These are phyloP conservation scores for Plutella xylostella DNA, from an alignment of 2,888 invertebrate genomes.

Conservation along the genomic window DNA sequence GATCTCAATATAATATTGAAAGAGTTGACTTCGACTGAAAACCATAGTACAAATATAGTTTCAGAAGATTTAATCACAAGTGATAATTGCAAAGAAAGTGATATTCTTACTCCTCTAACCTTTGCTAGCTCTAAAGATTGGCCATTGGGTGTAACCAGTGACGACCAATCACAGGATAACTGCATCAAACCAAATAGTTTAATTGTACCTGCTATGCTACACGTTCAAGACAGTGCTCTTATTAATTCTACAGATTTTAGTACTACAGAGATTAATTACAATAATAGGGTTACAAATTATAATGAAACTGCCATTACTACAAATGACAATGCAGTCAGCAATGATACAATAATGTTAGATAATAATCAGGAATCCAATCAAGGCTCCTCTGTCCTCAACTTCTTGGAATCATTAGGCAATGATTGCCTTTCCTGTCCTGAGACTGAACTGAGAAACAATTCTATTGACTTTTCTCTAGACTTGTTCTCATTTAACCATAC, in stretches of 20 bases:
- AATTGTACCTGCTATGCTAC: slow-evolving; percentile 42
- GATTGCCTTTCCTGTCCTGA: slow-evolving; percentile 50
- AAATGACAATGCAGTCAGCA: slow-evolving; percentile 18
- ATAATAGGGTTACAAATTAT: slow-evolving; percentile 3
- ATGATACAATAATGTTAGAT: slow-evolving; percentile 20
- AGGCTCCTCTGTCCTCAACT: slow-evolving; percentile 51
- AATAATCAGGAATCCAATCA: neutral
- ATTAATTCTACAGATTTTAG: neutral
- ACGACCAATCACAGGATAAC: slow-evolving; percentile 37
- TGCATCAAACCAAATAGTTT: slow-evolving; percentile 38
- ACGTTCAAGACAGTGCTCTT: slow-evolving; percentile 26
- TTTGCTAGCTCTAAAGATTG: slow-evolving; percentile 34
- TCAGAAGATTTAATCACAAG: neutral
- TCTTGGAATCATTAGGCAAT: slow-evolving; percentile 49
- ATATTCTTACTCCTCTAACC: neutral
- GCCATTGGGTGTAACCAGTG: slow-evolving; percentile 31
- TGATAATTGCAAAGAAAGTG: slow-evolving; percentile 3
- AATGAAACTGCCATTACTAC: slow-evolving; percentile 18
- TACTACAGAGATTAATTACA: neutral
- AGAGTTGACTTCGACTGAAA: neutral
- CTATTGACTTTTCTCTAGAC: slow-evolving; percentile 54
- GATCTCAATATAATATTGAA: slow-evolving; percentile 5
- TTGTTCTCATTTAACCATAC: slow-evolving; percentile 53
- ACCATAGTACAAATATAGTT: neutral
- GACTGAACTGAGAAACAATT: slow-evolving; percentile 50